phyloP scores from a whole-genome alignment of 2,113 vertebrate genomes.

The Gila orcuttii region DNA sequence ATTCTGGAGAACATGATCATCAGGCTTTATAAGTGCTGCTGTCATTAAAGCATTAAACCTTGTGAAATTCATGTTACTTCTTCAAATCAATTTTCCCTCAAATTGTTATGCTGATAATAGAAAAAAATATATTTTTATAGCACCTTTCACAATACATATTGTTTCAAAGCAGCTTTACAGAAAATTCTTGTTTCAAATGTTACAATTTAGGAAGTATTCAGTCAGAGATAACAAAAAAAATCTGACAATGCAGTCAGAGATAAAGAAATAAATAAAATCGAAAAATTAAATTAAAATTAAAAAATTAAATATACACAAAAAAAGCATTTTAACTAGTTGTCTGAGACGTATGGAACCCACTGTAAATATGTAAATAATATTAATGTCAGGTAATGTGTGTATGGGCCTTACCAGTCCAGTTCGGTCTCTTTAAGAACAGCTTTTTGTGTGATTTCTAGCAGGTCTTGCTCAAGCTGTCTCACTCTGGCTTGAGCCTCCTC shows the following conservation, averaged over 20 bases:
- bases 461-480: constrained; percentile 89
- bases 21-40: not conserved
- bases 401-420: constrained; percentile 84
- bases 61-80: not conserved
- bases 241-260: too few relatives aligned
- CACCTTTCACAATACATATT: too few relatives aligned
- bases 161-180: too few relatives aligned
- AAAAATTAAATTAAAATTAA: too few relatives aligned
- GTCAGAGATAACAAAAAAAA: too few relatives aligned
- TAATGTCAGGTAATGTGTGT: constrained; percentile 19
- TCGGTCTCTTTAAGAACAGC: constrained; percentile 94
- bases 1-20: not conserved
- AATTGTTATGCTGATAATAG: not conserved
- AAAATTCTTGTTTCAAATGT: too few relatives aligned
- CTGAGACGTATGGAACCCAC: not conserved
- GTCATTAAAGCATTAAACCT: not conserved
- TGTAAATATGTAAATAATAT: not conserved
- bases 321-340: not conserved
- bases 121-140: too few relatives aligned
- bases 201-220: too few relatives aligned
- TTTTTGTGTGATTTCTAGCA: constrained; percentile 88
- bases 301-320: not conserved
- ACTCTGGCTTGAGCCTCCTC: constrained; percentile 77
- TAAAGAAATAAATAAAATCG: too few relatives aligned
- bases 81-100: not conserved